phyloP scores from a whole-genome alignment of 2,113 vertebrate genomes.

The Anhinga anhinga region DNA sequence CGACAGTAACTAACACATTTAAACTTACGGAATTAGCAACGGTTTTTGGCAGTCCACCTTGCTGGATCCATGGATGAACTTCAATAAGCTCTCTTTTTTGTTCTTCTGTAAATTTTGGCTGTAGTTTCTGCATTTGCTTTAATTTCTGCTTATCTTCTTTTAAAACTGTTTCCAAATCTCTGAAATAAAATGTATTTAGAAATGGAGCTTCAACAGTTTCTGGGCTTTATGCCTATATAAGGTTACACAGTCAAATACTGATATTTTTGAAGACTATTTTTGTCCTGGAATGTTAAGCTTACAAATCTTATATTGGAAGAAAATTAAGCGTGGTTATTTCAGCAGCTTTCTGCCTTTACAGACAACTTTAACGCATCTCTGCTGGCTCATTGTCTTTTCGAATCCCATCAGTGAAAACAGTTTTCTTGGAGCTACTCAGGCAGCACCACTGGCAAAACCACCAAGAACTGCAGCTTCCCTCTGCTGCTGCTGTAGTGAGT shows the following conservation, averaged over 20 bases:
- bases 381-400: background rate
- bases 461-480: background rate
- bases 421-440: background rate
- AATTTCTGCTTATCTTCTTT: slow-evolving; percentile 86
- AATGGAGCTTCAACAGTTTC: background rate
- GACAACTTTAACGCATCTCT: background rate
- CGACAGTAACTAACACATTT: background rate
- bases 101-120: slow-evolving; percentile 86
- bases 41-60: slow-evolving; percentile 81
- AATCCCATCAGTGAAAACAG: background rate
- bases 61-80: slow-evolving; percentile 90
- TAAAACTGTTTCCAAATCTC: slow-evolving; percentile 82
- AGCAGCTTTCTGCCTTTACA: background rate
- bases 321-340: background rate
- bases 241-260: background rate
- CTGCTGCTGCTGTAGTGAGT: background rate
- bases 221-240: background rate
- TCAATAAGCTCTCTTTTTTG: slow-evolving; percentile 87
- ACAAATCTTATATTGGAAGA: background rate
- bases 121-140: slow-evolving; percentile 85
- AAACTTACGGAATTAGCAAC: slow-evolving; percentile 80
- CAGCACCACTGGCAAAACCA: background rate
- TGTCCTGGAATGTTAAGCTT: background rate
- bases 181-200: slow-evolving; percentile 28
- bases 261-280: background rate